phyloP scores from a whole-genome alignment of 2,888 invertebrate genomes.

The Melitaea athalia region DNA sequence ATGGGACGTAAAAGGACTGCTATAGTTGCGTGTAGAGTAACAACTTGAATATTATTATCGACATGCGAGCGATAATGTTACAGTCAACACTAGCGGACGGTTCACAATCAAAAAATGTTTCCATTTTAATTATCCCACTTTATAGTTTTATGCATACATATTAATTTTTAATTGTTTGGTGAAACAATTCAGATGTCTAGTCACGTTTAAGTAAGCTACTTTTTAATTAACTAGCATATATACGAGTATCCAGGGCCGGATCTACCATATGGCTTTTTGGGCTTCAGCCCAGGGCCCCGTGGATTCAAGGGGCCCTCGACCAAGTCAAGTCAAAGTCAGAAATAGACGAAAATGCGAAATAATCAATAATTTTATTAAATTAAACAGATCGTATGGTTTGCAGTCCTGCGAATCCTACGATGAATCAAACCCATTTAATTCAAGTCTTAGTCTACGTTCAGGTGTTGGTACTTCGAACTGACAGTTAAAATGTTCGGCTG shows the following conservation, averaged over 20 bases:
- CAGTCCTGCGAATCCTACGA: no score
- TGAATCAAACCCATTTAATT: no score
- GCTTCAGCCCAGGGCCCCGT: no score
- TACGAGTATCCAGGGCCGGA: background rate
- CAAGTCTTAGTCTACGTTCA: no score
- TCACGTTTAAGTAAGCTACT: background rate
- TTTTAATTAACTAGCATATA: background rate
- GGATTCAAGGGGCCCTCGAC: no score
- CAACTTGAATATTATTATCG: conserved; percentile 13
- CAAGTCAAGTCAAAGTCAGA: no score
- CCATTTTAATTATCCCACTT: background rate
- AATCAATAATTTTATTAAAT: no score
- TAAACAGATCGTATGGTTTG: no score
- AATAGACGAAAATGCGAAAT: no score
- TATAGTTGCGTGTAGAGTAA: conserved; percentile 19
- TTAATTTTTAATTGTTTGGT: background rate
- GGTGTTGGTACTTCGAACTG: no score
- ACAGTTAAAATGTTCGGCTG: no score
- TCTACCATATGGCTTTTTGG: no score
- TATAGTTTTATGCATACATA: background rate
- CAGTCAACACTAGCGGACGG: conserved; percentile 1
- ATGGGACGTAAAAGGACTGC: conserved; percentile 8
- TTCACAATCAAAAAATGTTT: background rate
- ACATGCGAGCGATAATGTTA: conserved; percentile 19
- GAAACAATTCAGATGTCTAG: background rate